Conservation (phyloP, 2,888 invertebrate species). For the Drosophila infuscata region DNA sequence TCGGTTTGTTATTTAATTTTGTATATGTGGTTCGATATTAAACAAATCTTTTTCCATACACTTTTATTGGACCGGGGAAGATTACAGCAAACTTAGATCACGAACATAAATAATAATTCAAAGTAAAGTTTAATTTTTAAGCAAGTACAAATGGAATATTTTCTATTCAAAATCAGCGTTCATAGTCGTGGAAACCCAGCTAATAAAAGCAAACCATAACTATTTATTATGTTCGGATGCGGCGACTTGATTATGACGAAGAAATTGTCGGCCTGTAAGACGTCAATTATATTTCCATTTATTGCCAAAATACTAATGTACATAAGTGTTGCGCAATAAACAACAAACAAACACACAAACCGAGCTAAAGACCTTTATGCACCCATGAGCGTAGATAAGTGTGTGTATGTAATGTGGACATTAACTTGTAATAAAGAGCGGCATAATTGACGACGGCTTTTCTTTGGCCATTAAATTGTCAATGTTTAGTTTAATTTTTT, state of each 20-base stretch:
- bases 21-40: background rate
- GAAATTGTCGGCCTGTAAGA: constrained; percentile 20
- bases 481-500: constrained; percentile 10
- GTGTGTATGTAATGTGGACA: constrained; percentile 10
- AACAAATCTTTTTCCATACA: background rate
- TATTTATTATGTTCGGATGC: background rate
- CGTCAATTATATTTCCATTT: constrained; percentile 18
- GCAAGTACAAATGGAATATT: background rate
- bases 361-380: constrained; percentile 26
- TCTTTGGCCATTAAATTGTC: constrained; percentile 34
- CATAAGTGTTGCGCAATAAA: constrained; percentile 46
- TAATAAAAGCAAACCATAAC: background rate
- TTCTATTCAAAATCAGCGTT: background rate
- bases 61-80: background rate
- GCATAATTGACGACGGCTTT: constrained; percentile 35
- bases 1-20: background rate
- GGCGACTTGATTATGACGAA: background rate
- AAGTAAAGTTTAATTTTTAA: background rate
- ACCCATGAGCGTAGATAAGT: constrained; percentile 9
- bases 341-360: constrained; percentile 35
- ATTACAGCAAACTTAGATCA: background rate
- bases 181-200: background rate
- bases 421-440: constrained; percentile 14
- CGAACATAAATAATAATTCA: background rate
- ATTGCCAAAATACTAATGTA: constrained; percentile 27